Base-by-base conservation (phyloP, 2,888 invertebrate species). In the Acleris emargana region DNA sequence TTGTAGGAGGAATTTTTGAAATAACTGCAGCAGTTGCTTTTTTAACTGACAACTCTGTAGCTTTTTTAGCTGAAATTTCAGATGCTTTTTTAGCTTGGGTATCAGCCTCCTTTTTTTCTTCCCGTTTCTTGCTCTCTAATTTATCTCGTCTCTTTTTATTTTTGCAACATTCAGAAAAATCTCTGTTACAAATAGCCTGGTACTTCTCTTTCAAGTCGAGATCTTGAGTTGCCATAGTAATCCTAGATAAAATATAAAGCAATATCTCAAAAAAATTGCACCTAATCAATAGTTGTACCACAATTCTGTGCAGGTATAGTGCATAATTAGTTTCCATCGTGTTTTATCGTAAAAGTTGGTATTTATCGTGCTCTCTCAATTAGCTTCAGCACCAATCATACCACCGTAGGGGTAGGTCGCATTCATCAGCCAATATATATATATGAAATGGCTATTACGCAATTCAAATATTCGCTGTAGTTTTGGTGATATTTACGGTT, bases 151-250 rank as follows among this genome's bases (percentile, higher is more conserved):
- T 83, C 32, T 58, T 68, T 72, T 84, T 88, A 69, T 73, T 73
- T 71, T 82, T 89, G 72, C 93, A 93, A 72, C 93, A 93, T 64
- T 86, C 84, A 22, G 88, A 83, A 51, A 75, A 73, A 72, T 93
- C 93, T 61, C 78, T 66, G 45, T 81, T 72, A 73, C 88, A 88
- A 53, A 84, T 81, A 66, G 84, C 86, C 69, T 80, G 79, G 79
- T 85, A 91, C 64, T 75, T 72, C 72, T 86, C 79, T 75, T 84
- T 89, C 74, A 93, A 71, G 73, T 77, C 78, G 16, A 85, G 77
- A 73, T 93, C 90, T 71, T 89, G 79, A 61, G 91, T 86, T 68
- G 87, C 77, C 58, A 86, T 79, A 25, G 92, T 85, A 63, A 91
- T 81, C 76, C 94, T 94, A 74, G 6, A 62, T 53, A 53, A 55